Evolutionary conservation across 2,797 vertebrate genomes (phyloP).

Genomic region (Pristis pectinata): DNA sequence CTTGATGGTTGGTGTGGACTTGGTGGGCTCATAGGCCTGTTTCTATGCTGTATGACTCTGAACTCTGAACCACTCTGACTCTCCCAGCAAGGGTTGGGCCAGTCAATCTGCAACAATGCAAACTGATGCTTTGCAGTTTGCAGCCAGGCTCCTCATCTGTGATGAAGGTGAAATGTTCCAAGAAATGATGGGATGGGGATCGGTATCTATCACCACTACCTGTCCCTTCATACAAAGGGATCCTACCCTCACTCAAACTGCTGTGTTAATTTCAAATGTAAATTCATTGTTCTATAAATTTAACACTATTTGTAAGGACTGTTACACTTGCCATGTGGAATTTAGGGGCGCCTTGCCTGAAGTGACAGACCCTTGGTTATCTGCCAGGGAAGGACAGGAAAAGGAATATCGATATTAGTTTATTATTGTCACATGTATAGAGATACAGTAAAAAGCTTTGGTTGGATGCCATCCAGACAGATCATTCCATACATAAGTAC

Average conservation of each 20-base stretch:
- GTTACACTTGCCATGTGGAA: not conserved
- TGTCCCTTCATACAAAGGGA: not conserved
- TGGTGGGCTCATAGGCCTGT: too few relatives aligned
- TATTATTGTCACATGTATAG: too few relatives aligned
- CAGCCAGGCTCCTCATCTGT: not conserved
- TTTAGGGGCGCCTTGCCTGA: not conserved
- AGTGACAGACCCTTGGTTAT: not conserved
- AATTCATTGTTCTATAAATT: not conserved
- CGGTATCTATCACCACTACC: too few relatives aligned
- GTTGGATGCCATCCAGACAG: too few relatives aligned
- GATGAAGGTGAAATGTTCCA: not conserved
- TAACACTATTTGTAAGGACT: not conserved
- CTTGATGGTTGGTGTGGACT: too few relatives aligned
- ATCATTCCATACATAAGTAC: too few relatives aligned
- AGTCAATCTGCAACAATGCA: too few relatives aligned
- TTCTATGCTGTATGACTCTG: too few relatives aligned
- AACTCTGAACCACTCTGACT: not conserved
- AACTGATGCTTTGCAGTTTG: not conserved
- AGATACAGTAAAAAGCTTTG: too few relatives aligned
- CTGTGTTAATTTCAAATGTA: not conserved
- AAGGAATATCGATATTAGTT: not conserved
- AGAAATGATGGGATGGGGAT: not conserved
- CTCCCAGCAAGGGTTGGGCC: not conserved
- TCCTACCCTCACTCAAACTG: not conserved
- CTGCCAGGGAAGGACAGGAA: not conserved